A percentile compares a stretch with the other conserved stretches of the same genome.
Conservation (phyloP, 1,140 invertebrate genomes). For the Drosophila serrata region DNA sequence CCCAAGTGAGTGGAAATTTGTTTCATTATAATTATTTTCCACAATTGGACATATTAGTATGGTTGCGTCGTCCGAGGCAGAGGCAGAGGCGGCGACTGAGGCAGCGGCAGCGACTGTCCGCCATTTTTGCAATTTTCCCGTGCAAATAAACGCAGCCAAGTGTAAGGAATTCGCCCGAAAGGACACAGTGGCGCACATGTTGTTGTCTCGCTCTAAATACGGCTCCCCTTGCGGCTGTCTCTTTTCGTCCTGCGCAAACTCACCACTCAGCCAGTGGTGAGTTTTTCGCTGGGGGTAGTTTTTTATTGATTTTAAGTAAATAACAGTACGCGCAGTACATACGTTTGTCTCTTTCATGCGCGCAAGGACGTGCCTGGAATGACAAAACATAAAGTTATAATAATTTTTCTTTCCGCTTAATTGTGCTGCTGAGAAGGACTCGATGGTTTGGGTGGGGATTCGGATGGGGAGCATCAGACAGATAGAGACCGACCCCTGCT, state of each 20-base stretch:
- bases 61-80: conserved; percentile 61
- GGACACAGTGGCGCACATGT: conserved; percentile 31
- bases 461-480: conserved; percentile 52
- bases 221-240: conserved; percentile 17
- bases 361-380: conserved; percentile 67
- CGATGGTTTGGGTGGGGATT: conserved; percentile 21
- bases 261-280: conserved; percentile 41
- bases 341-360: neutral
- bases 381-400: conserved; percentile 84
- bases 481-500: conserved; percentile 53
- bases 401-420: conserved; percentile 85
- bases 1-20: conserved; percentile 85
- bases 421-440: conserved; percentile 51
- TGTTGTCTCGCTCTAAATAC: conserved; percentile 22
- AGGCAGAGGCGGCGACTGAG: neutral
- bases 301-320: conserved; percentile 67
- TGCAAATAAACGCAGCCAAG: conserved; percentile 78
- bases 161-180: conserved; percentile 62
- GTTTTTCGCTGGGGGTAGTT: conserved; percentile 62
- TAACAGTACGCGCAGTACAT: conserved; percentile 5
- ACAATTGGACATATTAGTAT: conserved; percentile 86
- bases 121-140: conserved; percentile 83
- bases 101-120: conserved; percentile 36
- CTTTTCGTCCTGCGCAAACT: conserved; percentile 35
- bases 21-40: conserved; percentile 86